Evolutionary conservation across 2,113 vertebrate genomes (phyloP), one percentile per base, ranked within the genome.

Genomic region (Eudyptes chrysolophus): DNA sequence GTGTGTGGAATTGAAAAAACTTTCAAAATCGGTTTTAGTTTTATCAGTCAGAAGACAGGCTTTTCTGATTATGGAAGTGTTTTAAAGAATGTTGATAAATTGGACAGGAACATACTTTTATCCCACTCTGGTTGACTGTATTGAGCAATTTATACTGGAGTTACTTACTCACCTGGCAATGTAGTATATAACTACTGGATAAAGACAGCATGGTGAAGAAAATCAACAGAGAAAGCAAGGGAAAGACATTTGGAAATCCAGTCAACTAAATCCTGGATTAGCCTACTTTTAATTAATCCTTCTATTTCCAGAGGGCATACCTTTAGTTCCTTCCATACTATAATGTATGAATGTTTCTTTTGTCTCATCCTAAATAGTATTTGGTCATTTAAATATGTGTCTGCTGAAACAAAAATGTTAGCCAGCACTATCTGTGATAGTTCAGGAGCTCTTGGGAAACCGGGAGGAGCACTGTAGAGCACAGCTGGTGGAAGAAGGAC

Each of bases 261-360:
- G 94, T 92, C 95, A 89, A 83, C 87, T 93, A 97, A 97, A 97
- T 94, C 94, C 94, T 85, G 82, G 95, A 97, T 97, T 96, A 97
- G 66, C 94, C 94, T 96, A 94, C 91, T 96, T 96, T 7, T 82
- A 96, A 93, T 96, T 97, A 97, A 97, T 96, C 94, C 84, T 89
- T 95, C 94, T 97, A 87, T 97, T 96, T 96, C 94, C 74, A 96
- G 94, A 82, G 30, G 62, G 27, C 77, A 89, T 95, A 89, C 84
- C 92, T 96, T 92, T 71, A 94, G 65, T 95, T 96, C 82, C 76
- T 93, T 89, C 92, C 34, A 80, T 89, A 70, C 54, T 44, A 14
- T 75, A 64, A 42, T 24, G 58, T 82, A 16, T 82, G 70, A 69
- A 77, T 91, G 42, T 77, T 95, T 78, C 30, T 78, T 94, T 95